Conservation (phyloP, 2,113 vertebrate genomes). For the Progne subis region DNA sequence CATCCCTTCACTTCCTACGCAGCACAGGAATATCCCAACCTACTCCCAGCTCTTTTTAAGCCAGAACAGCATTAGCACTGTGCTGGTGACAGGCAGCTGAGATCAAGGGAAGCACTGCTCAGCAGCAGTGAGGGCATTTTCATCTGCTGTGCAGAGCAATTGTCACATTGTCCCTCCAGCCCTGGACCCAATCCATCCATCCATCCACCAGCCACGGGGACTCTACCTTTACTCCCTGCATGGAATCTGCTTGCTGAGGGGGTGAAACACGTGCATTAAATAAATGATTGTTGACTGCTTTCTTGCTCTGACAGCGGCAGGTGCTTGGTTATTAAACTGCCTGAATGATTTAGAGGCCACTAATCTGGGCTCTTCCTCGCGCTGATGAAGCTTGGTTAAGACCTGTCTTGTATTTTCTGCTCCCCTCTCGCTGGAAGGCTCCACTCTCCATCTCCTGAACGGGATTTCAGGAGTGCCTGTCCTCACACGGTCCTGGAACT, state of each 20-base stretch:
- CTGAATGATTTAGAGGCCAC: background rate
- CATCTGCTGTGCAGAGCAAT: accelerated
- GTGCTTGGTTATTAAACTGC: background rate
- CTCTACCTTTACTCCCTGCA: background rate
- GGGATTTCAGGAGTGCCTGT: background rate
- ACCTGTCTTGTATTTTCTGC: background rate
- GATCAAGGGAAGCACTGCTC: background rate
- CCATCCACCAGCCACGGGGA: background rate
- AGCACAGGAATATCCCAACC: conserved; percentile 44
- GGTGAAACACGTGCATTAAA: background rate
- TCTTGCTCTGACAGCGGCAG: background rate
- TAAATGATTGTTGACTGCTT: background rate
- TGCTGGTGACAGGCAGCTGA: conserved; percentile 14
- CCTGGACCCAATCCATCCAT: background rate
- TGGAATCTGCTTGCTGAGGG: background rate
- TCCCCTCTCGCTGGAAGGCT: background rate
- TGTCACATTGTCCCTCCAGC: background rate
- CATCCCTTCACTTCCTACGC: conserved; percentile 29
- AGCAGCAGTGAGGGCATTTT: background rate
- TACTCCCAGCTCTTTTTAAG: background rate
- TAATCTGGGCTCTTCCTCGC: background rate
- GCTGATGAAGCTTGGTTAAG: background rate
- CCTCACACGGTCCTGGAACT: background rate
- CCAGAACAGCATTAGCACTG: background rate
- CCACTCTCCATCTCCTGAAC: background rate